These are phyloP conservation scores for Pteromalus puparum DNA, from an alignment of 1,140 invertebrate species.

Conservation along the genomic window DNA sequence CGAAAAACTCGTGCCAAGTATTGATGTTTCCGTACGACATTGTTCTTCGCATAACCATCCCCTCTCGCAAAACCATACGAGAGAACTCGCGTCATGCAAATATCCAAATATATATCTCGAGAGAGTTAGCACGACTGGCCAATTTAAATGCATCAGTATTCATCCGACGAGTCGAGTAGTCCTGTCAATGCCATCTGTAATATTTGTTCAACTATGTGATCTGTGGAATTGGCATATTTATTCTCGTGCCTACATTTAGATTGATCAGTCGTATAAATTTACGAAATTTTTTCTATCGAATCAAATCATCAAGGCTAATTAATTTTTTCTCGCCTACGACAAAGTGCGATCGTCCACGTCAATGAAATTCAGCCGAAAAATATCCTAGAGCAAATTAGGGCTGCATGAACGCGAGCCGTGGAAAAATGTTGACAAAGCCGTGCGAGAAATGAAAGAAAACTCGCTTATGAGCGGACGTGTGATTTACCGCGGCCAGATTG, in stretches of 20 bases:
- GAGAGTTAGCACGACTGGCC: not conserved
- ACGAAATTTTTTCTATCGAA: too few relatives aligned
- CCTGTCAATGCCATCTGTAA: slow-evolving; percentile 57
- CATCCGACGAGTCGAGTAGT: slow-evolving; percentile 38
- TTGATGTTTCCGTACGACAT: too few relatives aligned
- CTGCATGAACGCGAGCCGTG: not conserved
- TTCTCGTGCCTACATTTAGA: not conserved
- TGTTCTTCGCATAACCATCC: too few relatives aligned
- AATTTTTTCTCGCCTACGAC: not conserved
- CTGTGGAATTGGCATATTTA: slow-evolving; percentile 34
- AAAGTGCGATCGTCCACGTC: not conserved
- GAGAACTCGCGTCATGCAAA: too few relatives aligned
- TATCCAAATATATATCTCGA: not conserved
- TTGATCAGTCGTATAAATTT: too few relatives aligned
- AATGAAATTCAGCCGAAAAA: not conserved
- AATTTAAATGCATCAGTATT: slow-evolving; percentile 57
- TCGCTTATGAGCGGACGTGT: slow-evolving; percentile 11
- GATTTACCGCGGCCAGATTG: slow-evolving; percentile 47
- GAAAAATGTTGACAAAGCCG: slow-evolving; percentile 44
- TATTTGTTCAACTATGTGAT: slow-evolving; percentile 48
- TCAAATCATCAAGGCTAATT: too few relatives aligned
- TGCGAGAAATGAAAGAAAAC: slow-evolving; percentile 34
- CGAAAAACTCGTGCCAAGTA: too few relatives aligned
- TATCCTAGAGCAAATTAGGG: not conserved
- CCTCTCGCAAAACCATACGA: too few relatives aligned